These are phyloP conservation scores for Xanthia icteritia DNA, from an alignment of 2,888 invertebrate species.

Conservation along the genomic window DNA sequence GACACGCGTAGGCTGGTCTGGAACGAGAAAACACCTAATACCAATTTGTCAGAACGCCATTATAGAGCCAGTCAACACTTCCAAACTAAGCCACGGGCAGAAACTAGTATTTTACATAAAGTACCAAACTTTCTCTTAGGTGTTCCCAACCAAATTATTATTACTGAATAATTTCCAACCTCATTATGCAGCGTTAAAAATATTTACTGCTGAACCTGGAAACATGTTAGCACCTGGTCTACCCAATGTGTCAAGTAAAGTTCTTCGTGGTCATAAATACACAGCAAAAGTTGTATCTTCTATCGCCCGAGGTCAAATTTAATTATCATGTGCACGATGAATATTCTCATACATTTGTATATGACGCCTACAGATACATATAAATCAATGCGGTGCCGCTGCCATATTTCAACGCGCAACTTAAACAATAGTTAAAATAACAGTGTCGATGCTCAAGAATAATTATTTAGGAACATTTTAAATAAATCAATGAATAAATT, in stretches of 20 bases:
- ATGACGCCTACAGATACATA: constrained; percentile 83
- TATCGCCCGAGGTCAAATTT: constrained; percentile 87
- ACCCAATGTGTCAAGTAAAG: constrained; percentile 82
- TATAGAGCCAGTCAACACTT: constrained; percentile 52
- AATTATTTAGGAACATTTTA: constrained; percentile 87
- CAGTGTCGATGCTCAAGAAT: constrained; percentile 85
- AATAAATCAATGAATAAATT: constrained; percentile 89
- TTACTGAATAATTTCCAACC: constrained; percentile 60
- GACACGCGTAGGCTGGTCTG: constrained; percentile 7
- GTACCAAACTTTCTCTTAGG: constrained; percentile 62
- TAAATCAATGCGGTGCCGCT: constrained; percentile 80
- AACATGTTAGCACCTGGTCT: constrained; percentile 82
- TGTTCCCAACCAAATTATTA: constrained; percentile 62
- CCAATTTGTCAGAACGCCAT: constrained; percentile 56
- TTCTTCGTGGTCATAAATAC: constrained; percentile 83
- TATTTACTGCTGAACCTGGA: constrained; percentile 77
- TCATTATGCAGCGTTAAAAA: constrained; percentile 78
- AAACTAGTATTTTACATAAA: constrained; percentile 56
- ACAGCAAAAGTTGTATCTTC: constrained; percentile 80
- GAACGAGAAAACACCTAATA: constrained; percentile 31
- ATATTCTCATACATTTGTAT: constrained; percentile 73
- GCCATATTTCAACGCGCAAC: constrained; percentile 81
- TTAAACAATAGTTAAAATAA: constrained; percentile 88
- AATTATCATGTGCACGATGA: constrained; percentile 88
- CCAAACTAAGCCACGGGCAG: constrained; percentile 55